Evolutionary conservation across 2,888 invertebrate genomes (phyloP).

Genomic region (Aporophyla lueneburgensis): DNA sequence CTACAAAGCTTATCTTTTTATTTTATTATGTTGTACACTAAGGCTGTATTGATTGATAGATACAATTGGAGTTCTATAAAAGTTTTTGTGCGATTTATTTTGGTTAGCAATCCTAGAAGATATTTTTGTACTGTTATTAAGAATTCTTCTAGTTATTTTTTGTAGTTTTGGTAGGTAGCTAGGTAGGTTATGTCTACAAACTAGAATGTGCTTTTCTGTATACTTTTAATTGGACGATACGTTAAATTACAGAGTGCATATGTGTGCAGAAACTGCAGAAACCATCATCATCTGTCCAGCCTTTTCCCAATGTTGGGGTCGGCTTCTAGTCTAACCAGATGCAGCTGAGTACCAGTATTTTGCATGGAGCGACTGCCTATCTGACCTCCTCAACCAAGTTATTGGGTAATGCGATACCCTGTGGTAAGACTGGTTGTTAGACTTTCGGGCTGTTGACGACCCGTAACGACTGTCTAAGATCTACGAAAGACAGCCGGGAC

Average conservation of each 20-base stretch:
- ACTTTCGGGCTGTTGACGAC: no score
- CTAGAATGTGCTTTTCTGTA: neutral
- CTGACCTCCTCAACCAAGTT: no score
- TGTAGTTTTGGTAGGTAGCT: neutral
- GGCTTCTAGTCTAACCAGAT: no score
- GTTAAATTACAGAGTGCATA: neutral
- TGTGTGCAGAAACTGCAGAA: neutral
- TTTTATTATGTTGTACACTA: conserved; percentile 40
- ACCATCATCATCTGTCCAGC: no score
- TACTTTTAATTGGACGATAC: neutral
- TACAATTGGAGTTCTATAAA: conserved; percentile 5
- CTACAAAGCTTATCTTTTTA: conserved; percentile 27
- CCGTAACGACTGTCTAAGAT: no score
- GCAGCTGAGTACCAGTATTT: no score
- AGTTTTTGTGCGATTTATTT: neutral
- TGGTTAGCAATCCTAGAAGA: neutral
- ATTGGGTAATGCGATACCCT: no score
- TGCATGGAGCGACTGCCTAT: no score
- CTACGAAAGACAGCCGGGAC: no score
- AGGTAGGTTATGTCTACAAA: neutral
- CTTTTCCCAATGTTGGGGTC: no score
- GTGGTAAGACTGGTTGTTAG: no score
- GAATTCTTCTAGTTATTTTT: neutral
- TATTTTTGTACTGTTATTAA: neutral
- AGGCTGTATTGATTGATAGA: conserved; percentile 40